Evolutionary conservation across 2,888 invertebrate genomes (phyloP), one percentile per base, ranked within the genome.

Genomic region (Anoplius nigerrimus): DNA sequence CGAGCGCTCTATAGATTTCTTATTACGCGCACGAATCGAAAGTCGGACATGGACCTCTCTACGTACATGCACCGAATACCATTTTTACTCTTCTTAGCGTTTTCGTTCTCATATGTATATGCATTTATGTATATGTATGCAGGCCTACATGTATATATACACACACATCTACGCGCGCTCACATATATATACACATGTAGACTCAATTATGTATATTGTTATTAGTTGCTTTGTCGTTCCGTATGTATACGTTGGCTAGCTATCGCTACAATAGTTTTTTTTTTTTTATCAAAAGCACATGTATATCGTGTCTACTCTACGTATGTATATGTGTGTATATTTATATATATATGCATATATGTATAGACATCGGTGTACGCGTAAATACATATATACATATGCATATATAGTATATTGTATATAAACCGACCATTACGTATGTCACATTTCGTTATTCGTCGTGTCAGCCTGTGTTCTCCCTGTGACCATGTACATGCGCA

Each of bases 241-340:
- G 69, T 72, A 34, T 79, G 75, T 82, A 77, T 78, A 80, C 70
- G 80, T 78, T 79, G 80, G 75, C 76, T 80, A 80, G 76, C 80
- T 84, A 84, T 75, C 72, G 71, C 84, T 86, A 84, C 80, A 86
- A 85, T 85, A 86, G 79, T 85, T 78, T 84, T 34, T 34, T 34
- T n/a, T 34, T 34, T 34, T 79, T 87, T 87, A 87, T 87, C 86
- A 86, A 87, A 87, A 87, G 87, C 86, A 86, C 86, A 86, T 86
- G 86, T 86, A 86, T 87, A 86, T 79, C 78, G 79, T 86, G 81
- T 80, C 83, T 84, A 86, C 71, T 84, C 84, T 86, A 86, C 79
- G 69, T 82, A 81, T 83, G 75, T 81, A 76, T 84, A 83, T 82
- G 77, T 82, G 81, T 82, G 65, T 71, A 70, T 65, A 57, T 75